A percentile compares a stretch with the other conserved stretches of the same genome.
phyloP scores from a whole-genome alignment of 2,113 vertebrate species.

The Turnix velox region DNA sequence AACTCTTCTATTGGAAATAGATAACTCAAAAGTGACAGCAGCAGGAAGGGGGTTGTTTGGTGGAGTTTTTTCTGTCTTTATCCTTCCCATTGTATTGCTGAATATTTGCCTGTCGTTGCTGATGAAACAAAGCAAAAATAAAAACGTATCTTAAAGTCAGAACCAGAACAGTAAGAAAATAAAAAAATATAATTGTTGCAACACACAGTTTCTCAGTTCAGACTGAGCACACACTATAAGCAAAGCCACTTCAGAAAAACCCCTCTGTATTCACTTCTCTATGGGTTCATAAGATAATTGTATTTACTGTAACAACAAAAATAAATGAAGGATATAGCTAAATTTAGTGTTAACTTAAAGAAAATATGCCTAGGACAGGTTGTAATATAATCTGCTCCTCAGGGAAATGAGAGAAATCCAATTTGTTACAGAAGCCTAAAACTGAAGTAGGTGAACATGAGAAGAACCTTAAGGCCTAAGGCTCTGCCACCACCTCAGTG shows the following conservation, averaged over 20 bases:
- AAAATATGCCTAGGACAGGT: background rate
- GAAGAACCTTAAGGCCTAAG: background rate
- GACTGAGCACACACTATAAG: background rate
- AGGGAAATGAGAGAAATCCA: background rate
- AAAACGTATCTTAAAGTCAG: background rate
- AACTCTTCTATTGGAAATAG: background rate
- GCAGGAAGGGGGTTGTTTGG: background rate
- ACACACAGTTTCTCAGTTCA: background rate
- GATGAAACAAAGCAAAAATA: background rate
- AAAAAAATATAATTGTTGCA: background rate
- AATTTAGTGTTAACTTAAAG: background rate
- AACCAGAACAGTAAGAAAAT: background rate
- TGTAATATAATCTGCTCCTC: background rate
- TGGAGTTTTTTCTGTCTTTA: background rate
- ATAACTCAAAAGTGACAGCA: constrained; percentile 15
- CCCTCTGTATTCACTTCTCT: background rate
- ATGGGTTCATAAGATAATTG: background rate
- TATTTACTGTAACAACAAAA: background rate
- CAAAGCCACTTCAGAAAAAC: background rate
- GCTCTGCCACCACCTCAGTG: background rate
- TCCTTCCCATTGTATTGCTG: background rate
- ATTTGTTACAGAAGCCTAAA: background rate
- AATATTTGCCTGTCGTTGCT: constrained; percentile 8
- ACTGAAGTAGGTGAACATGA: background rate
- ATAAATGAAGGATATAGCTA: background rate